Base-by-base conservation (phyloP, 1,140 invertebrate species). In the Lepidurus apus region DNA sequence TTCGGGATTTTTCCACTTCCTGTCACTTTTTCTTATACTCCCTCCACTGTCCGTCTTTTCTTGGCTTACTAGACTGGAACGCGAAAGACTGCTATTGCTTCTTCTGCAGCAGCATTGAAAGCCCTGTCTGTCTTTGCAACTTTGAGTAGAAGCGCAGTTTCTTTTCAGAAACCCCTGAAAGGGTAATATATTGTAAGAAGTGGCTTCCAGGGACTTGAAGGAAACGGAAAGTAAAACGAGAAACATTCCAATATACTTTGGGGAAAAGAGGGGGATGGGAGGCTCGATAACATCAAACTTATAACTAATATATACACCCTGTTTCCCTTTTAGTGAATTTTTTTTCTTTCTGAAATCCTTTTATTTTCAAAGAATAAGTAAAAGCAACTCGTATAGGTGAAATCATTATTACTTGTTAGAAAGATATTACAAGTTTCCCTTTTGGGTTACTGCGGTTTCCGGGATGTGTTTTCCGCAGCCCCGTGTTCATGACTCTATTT, bases 401-500 rank as follows among this genome's bases (percentile, higher is more conserved):
- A 17, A 17, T 13, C 13, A 11, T 65, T 65, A 11, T 65, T 21
- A 13, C 17, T 65, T 21, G 53, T 11, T n/a, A n/a, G 13, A 65
- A 65, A 65, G 47, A 65, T 17, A 65, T 65, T 65, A 21, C 21
- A 65, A 65, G 17, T n/a, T 65, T 13, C 21, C 53, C n/a, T 65
- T 65, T 65, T 65, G 17, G 9, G 53, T 65, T 7, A 21, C 17
- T 65, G 53, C 13, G 53, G 53, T 65, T 65, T 65, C 53, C 53
- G 17, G 53, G 13, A 13, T 9, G 9, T 34, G 17, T 21, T 7
- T 21, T 21, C 53, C 53, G 53, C 17, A 7, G 8, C 13, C 17
- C 53, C 17, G 53, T 65, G 53, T 65, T 21, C 53, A 65, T 21
- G 53, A 65, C 53, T 65, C 7, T 65, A 65, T 65, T 65, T 65